These are phyloP conservation scores for Noctua pronuba DNA, from an alignment of 2,888 invertebrate species.

Conservation along the genomic window DNA sequence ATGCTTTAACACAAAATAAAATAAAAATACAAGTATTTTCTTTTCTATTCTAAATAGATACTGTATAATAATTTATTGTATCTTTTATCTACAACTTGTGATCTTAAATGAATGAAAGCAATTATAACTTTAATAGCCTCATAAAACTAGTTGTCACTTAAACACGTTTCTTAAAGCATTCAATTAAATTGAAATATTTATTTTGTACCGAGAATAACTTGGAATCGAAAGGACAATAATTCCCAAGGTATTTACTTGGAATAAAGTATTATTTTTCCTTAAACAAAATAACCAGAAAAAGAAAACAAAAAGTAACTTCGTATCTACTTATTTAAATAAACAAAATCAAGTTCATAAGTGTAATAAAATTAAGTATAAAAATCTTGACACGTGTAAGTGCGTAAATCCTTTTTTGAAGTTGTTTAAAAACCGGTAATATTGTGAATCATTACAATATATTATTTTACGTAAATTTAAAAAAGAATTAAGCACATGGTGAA, in stretches of 20 bases:
- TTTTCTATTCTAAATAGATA: no score
- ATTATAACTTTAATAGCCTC: no score
- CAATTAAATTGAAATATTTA: background rate
- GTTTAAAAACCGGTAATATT: background rate
- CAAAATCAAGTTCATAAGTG: background rate
- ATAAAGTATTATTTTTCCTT: background rate
- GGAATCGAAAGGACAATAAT: background rate
- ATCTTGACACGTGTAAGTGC: background rate
- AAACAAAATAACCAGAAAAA: no score
- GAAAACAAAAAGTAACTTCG: no score
- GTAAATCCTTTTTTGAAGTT: background rate
- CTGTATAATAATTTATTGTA: no score
- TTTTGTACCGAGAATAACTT: background rate
- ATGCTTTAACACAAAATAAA: no score
- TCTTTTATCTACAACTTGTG: conserved; percentile 3
- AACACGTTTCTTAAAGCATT: background rate
- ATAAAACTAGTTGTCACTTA: conserved; percentile 11
- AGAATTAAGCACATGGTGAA: background rate
- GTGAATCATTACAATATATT: background rate
- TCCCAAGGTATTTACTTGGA: background rate
- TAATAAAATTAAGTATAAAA: background rate
- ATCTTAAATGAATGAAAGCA: no score
- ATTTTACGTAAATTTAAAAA: no score
- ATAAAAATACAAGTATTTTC: no score
- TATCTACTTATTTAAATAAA: background rate